Evolutionary conservation across 2,113 vertebrate species (phyloP).

Genomic region (Thamnophis sirtalis): DNA sequence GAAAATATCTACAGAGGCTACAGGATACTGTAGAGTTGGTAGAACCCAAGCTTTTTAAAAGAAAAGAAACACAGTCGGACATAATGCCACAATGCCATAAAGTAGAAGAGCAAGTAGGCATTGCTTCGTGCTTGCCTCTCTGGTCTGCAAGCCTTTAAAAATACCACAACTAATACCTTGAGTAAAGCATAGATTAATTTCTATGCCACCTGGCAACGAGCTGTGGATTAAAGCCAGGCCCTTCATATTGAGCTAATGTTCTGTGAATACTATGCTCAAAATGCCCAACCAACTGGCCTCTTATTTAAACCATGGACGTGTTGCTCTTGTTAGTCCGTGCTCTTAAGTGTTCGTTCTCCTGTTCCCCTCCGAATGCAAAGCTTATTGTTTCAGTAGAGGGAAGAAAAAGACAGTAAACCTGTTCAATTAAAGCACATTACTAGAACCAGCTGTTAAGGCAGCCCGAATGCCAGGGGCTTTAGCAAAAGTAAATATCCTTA

Average conservation of each 20-base stretch:
- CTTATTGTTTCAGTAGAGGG: conserved; percentile 51
- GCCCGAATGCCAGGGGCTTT: conserved; percentile 53
- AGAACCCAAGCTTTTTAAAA: not conserved
- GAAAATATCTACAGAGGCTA: not conserved
- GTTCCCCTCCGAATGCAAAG: conserved; percentile 50
- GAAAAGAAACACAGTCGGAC: fast-evolving
- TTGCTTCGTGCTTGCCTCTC: conserved; percentile 52
- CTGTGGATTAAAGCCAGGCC: conserved; percentile 62
- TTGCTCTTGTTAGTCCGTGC: conserved; percentile 65
- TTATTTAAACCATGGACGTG: conserved; percentile 64
- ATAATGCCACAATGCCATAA: not conserved
- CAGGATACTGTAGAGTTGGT: not conserved
- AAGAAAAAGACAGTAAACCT: conserved; percentile 59
- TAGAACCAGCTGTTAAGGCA: conserved; percentile 66
- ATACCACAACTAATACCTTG: conserved; percentile 58
- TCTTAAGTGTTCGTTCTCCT: conserved; percentile 60
- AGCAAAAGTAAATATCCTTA: conserved; percentile 34
- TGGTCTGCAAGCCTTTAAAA: conserved; percentile 65
- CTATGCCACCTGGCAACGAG: conserved; percentile 74
- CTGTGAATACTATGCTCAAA: conserved; percentile 60
- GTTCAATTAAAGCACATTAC: conserved; percentile 69
- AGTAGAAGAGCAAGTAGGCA: conserved; percentile 46
- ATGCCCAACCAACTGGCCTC: conserved; percentile 68
- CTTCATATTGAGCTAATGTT: conserved; percentile 62
- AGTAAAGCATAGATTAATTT: conserved; percentile 77